Percentiles rank a stretch among this genome's conserved stretches.
phyloP scores from a whole-genome alignment of 2,113 vertebrate species.

The Scomber japonicus region DNA sequence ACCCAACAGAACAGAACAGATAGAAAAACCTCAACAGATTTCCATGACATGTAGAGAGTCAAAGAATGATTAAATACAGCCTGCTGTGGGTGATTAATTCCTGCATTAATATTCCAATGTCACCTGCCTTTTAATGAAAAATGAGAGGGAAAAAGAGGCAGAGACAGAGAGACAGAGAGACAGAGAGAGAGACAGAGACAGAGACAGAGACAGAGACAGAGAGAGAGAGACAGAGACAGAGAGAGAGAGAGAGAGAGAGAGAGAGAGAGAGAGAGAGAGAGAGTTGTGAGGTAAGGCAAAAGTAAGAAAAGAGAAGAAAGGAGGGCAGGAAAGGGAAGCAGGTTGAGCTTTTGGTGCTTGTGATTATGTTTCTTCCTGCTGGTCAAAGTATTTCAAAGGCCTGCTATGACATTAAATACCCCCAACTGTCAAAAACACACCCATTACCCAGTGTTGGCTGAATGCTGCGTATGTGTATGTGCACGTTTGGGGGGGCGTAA shows the following conservation, averaged over 20 bases:
- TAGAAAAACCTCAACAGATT: constrained; percentile 29
- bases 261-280: constrained; percentile 16
- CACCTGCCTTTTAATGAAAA: constrained; percentile 75
- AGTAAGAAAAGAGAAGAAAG: constrained; percentile 49
- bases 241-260: constrained; percentile 19
- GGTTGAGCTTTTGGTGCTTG: constrained; percentile 68
- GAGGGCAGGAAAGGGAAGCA: constrained; percentile 72
- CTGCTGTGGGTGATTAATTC: constrained; percentile 65
- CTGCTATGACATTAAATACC: constrained; percentile 72
- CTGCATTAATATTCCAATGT: constrained; percentile 72
- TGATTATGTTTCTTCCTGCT: constrained; percentile 67
- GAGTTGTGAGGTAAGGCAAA: constrained; percentile 39
- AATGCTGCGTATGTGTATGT: constrained; percentile 36
- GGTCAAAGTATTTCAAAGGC: constrained; percentile 77
- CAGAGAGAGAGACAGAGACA: not conserved
- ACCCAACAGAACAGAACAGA: constrained; percentile 27
- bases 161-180: not conserved
- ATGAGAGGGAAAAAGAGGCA: not conserved
- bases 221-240: constrained; percentile 16
- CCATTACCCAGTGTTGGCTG: constrained; percentile 51
- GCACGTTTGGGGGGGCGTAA: constrained; percentile 29
- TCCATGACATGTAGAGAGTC: constrained; percentile 40
- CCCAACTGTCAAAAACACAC: constrained; percentile 66
- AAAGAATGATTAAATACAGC: constrained; percentile 66
- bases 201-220: no score